Conservation (phyloP, 2,113 vertebrate genomes). For the Rhynchomys soricoides region DNA sequence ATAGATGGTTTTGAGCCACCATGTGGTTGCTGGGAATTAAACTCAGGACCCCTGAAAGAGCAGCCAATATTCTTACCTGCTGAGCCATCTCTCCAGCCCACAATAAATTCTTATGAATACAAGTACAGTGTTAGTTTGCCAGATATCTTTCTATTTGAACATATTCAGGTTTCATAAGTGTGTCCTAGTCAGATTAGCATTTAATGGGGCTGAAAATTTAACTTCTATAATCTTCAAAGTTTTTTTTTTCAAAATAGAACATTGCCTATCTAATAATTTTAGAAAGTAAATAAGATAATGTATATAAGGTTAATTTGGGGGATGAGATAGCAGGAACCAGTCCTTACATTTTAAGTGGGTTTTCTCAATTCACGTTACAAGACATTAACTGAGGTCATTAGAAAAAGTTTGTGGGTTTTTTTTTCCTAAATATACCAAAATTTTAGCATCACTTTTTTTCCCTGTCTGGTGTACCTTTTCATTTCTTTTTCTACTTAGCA, state of each 20-base stretch:
- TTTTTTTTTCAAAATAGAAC: not conserved
- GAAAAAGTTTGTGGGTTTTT: not conserved
- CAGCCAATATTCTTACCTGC: no score
- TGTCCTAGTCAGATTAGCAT: not conserved
- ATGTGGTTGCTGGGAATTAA: no score
- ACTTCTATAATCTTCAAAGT: not conserved
- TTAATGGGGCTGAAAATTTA: not conserved
- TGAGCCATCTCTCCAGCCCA: no score
- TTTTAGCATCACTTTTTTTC: not conserved
- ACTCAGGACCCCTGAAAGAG: no score
- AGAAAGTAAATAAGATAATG: constrained; percentile 18
- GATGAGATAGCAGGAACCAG: not conserved
- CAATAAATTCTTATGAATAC: not conserved
- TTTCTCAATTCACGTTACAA: not conserved
- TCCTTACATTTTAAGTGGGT: not conserved
- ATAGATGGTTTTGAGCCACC: no score
- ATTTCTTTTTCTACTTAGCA: not conserved
- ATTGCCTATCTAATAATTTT: not conserved
- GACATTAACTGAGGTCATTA: not conserved
- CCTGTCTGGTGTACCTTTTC: not conserved
- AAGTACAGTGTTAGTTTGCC: not conserved
- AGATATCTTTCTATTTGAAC: not conserved
- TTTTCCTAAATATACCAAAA: not conserved
- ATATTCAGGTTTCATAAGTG: not conserved
- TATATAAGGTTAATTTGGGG: not conserved